Percentiles rank a stretch among this genome's conserved stretches.
Conservation (phyloP, 2,797 vertebrate species). For the Microctenopoma stevenorrisi region DNA sequence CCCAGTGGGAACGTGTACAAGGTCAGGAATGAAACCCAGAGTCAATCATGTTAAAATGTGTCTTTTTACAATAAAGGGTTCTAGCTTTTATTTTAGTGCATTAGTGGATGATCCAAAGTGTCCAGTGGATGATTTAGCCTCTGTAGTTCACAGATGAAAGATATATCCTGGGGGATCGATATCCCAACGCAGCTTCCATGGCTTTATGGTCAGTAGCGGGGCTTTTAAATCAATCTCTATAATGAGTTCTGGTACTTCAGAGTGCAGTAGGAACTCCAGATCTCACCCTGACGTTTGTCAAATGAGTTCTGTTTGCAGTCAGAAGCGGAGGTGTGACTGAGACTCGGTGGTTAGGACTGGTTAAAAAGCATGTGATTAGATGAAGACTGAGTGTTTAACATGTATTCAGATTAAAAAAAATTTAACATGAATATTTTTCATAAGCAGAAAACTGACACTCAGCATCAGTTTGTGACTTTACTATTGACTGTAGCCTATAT, state of each 20-base stretch:
- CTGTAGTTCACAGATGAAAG: constrained; percentile 77
- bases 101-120: constrained; percentile 68
- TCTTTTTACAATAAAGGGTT: constrained; percentile 34
- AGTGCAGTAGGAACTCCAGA: constrained; percentile 75
- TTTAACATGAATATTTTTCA: constrained; percentile 48
- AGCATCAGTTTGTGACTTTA: constrained; percentile 55
- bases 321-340: constrained; percentile 54
- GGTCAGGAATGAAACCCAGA: constrained; percentile 80
- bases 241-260: constrained; percentile 82
- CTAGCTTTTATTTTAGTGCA: constrained; percentile 60
- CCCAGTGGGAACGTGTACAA: constrained; percentile 94
- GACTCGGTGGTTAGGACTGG: constrained; percentile 46
- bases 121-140: constrained; percentile 71
- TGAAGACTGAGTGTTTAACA: constrained; percentile 13
- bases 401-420: constrained; percentile 45
- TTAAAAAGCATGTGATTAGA: constrained; percentile 52
- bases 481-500: constrained; percentile 53
- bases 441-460: constrained; percentile 27
- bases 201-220: constrained; percentile 80
- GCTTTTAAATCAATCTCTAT: constrained; percentile 84
- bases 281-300: constrained; percentile 77
- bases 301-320: constrained; percentile 77
- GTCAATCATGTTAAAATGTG: constrained; percentile 15
- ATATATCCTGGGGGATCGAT: constrained; percentile 80
- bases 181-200: constrained; percentile 73